phyloP scores from a whole-genome alignment of 2,888 invertebrate species.

The Hemistola chrysoprasaria region DNA sequence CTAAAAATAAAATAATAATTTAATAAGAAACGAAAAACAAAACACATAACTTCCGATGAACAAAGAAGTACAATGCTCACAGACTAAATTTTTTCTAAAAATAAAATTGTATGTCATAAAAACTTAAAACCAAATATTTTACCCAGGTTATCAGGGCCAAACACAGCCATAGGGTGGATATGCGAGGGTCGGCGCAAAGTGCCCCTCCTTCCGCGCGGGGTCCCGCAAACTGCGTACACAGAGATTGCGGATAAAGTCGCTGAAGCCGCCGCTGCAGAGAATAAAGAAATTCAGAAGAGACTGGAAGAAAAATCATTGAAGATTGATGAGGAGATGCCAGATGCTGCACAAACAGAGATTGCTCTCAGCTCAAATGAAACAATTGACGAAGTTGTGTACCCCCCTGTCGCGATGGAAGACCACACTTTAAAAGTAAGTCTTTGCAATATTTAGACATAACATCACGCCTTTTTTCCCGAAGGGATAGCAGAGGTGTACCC shows the following conservation, averaged over 20 bases:
- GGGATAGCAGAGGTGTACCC: no score
- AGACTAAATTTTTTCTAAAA: no score
- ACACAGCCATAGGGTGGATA: constrained; percentile 90
- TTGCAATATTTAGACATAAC: not conserved
- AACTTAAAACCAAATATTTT: constrained; percentile 3
- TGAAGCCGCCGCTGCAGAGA: constrained; percentile 60
- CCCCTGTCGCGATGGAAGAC: constrained; percentile 75
- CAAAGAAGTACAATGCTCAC: no score
- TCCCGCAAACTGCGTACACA: constrained; percentile 92
- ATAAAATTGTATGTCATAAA: no score
- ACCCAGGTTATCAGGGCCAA: constrained; percentile 84
- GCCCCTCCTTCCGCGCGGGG: constrained; percentile 91
- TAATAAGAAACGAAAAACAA: no score
- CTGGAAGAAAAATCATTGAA: constrained; percentile 62
- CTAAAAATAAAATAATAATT: no score
- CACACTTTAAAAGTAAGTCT: constrained; percentile 58
- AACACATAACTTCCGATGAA: no score
- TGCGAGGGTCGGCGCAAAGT: constrained; percentile 92
- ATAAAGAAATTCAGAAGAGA: constrained; percentile 62
- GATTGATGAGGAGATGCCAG: constrained; percentile 55
- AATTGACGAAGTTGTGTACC: constrained; percentile 54
- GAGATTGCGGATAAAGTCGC: constrained; percentile 92
- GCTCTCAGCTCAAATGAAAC: constrained; percentile 48
- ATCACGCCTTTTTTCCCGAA: no score
- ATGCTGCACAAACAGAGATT: constrained; percentile 54